A percentile compares a stretch with the other conserved stretches of the same genome.
Evolutionary conservation across 2,113 vertebrate species (phyloP).

Genomic region (Spheniscus mendiculus): DNA sequence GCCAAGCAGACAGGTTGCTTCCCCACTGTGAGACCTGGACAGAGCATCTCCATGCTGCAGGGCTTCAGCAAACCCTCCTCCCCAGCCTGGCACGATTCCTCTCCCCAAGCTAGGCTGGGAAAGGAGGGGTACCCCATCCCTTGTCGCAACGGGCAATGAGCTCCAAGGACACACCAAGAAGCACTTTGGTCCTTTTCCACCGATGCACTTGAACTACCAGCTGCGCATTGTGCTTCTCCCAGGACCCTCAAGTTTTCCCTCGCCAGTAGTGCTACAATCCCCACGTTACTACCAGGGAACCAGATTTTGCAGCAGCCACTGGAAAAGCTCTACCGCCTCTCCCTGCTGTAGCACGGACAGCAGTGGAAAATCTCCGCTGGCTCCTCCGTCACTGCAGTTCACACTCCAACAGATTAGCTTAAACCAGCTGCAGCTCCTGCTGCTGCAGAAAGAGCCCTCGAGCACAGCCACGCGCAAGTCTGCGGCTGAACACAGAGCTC

Average conservation of each 20-base stretch:
- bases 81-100: background rate
- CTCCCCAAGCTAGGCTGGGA: background rate
- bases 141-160: background rate
- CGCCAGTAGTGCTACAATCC: accelerated
- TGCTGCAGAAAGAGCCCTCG: background rate
- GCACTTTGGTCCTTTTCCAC: background rate
- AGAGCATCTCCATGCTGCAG: background rate
- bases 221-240: background rate
- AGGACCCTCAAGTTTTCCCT: background rate
- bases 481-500: background rate
- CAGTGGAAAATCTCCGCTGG: background rate
- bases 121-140: background rate
- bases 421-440: slow-evolving; percentile 29
- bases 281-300: background rate
- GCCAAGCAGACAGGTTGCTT: background rate
- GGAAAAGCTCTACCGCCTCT: background rate
- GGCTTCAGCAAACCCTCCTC: background rate
- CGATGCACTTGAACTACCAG: accelerated
- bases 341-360: background rate
- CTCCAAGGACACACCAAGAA: background rate
- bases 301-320: background rate
- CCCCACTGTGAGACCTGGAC: background rate
- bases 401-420: background rate
- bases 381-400: slow-evolving; percentile 25
- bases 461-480: background rate